phyloP scores from a whole-genome alignment of 2,113 vertebrate species.

The Passerina amoena region DNA sequence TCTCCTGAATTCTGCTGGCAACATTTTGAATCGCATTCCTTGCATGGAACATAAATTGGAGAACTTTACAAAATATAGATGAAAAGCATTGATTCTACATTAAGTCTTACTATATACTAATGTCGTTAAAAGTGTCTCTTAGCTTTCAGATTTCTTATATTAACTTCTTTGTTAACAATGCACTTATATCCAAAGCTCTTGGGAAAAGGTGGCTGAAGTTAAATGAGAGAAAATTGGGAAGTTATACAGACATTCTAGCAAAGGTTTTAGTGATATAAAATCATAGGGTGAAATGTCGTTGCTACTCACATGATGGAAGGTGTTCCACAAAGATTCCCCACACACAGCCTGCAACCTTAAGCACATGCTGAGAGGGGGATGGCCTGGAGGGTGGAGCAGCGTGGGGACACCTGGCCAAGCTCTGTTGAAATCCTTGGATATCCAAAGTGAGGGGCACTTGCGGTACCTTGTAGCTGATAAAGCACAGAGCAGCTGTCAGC shows the following conservation, averaged over 20 bases:
- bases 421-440: not conserved
- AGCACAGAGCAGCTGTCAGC: not conserved
- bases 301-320: not conserved
- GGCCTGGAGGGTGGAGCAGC: not conserved
- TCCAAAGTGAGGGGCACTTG: no score
- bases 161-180: not conserved
- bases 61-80: not conserved
- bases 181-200: not conserved
- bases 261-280: not conserved
- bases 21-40: not conserved
- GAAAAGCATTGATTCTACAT: not conserved
- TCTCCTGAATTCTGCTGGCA: not conserved
- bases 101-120: not conserved
- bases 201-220: not conserved
- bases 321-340: not conserved
- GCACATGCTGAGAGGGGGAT: no score
- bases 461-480: not conserved
- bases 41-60: not conserved
- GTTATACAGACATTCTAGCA: not conserved
- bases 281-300: accelerated
- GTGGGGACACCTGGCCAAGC: accelerated
- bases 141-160: not conserved
- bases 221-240: not conserved
- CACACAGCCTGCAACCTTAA: not conserved
- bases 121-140: not conserved